These are phyloP conservation scores for Apis cerana DNA, from an alignment of 1,140 invertebrate species.

Conservation along the genomic window DNA sequence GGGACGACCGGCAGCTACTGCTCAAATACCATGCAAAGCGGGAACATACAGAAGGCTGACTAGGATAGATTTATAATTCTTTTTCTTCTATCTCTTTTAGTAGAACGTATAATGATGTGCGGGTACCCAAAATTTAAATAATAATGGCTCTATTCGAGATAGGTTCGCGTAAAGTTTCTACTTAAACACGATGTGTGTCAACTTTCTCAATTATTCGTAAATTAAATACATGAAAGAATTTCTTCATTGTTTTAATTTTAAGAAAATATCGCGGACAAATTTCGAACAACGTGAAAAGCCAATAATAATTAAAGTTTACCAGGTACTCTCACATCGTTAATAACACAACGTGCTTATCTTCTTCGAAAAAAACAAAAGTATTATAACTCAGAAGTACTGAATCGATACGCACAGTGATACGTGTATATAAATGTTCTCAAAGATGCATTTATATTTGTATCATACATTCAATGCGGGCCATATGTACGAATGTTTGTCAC, in stretches of 20 bases:
- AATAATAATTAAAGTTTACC: not conserved
- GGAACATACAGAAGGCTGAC: constrained; percentile 81
- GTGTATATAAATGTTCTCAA: constrained; percentile 55
- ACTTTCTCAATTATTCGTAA: constrained; percentile 25
- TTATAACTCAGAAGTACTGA: constrained; percentile 46
- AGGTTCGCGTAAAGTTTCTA: not conserved
- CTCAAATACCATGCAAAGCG: constrained; percentile 79
- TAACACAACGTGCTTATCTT: constrained; percentile 54
- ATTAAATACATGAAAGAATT: not conserved
- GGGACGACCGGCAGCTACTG: constrained; percentile 78
- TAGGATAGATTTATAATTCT: constrained; percentile 75
- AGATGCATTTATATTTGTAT: constrained; percentile 43
- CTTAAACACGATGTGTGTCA: constrained; percentile 28
- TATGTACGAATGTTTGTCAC: constrained; percentile 40
- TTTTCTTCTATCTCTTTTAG: constrained; percentile 64
- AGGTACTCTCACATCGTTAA: constrained; percentile 21
- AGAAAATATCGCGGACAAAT: not conserved
- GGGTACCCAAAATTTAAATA: constrained; percentile 2
- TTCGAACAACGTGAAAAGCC: not conserved
- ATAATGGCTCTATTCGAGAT: constrained; percentile 18
- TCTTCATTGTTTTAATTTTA: not conserved
- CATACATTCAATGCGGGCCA: constrained; percentile 34
- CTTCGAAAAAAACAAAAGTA: constrained; percentile 60
- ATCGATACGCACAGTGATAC: constrained; percentile 26
- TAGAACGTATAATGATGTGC: constrained; percentile 13